These are phyloP conservation scores for Stichopus chloronotus DNA, from an alignment of 35 echinoderm and acorn worm species.

Conservation along the genomic window DNA sequence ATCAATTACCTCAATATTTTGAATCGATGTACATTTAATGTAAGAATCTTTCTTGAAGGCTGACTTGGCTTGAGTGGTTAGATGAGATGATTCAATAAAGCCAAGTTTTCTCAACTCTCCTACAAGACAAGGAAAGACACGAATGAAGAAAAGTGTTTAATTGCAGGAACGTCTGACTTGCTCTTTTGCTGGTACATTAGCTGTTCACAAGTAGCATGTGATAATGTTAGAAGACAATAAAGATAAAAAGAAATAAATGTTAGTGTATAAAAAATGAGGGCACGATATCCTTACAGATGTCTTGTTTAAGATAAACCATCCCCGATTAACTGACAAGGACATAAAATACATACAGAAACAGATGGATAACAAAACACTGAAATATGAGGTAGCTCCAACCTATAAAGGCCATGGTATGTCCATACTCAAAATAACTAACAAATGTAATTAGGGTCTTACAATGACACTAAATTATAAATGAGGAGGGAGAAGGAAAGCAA, in stretches of 20 bases:
- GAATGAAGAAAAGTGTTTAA: background rate
- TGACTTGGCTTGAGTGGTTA: constrained; percentile 65
- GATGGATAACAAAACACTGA: too few relatives aligned
- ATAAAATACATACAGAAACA: too few relatives aligned
- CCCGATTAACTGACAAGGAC: too few relatives aligned
- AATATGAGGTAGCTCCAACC: too few relatives aligned
- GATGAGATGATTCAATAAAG: constrained; percentile 60
- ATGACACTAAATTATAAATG: too few relatives aligned
- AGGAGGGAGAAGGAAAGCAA: too few relatives aligned
- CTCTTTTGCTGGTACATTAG: background rate
- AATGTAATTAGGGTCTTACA: too few relatives aligned
- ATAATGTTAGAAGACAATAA: background rate
- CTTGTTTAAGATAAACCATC: background rate
- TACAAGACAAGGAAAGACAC: constrained; percentile 32
- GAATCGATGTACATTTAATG: constrained; percentile 60
- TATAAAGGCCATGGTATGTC: too few relatives aligned
- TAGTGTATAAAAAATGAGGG: background rate
- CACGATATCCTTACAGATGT: background rate
- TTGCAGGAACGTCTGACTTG: background rate
- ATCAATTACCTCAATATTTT: constrained; percentile 73
- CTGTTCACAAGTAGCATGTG: background rate
- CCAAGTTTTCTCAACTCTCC: constrained; percentile 76
- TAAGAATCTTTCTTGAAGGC: constrained; percentile 52
- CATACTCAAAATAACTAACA: too few relatives aligned
- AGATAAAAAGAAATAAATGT: background rate